Evolutionary conservation across 2,113 vertebrate genomes (phyloP).

Genomic region (Pelecanoides urinatrix): DNA sequence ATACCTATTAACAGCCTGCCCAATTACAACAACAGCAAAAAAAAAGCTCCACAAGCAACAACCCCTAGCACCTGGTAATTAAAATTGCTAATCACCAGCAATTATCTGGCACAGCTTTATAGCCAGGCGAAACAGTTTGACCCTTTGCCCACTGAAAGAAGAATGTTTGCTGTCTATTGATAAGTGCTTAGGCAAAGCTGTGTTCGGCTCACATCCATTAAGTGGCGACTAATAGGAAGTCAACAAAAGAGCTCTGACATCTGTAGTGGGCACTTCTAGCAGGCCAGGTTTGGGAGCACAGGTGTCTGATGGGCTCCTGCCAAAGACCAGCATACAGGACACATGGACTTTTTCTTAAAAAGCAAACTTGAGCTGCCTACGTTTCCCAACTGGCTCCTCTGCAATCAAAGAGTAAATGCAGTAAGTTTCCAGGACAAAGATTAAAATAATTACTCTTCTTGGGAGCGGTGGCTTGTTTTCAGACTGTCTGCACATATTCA

Average conservation of each 20-base stretch:
- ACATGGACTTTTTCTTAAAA: not conserved
- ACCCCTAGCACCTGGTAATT: constrained; percentile 88
- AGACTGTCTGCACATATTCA: not conserved
- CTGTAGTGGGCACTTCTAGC: constrained; percentile 65
- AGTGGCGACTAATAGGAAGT: constrained; percentile 75
- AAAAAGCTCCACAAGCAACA: constrained; percentile 45
- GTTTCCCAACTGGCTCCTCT: not conserved
- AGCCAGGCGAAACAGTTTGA: constrained; percentile 76
- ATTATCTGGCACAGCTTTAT: constrained; percentile 81
- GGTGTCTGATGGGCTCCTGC: constrained; percentile 70
- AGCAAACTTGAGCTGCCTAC: not conserved
- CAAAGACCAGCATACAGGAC: not conserved
- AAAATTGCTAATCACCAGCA: constrained; percentile 90
- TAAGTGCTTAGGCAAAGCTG: constrained; percentile 75
- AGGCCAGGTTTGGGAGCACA: constrained; percentile 75
- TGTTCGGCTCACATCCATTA: constrained; percentile 71
- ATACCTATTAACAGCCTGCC: constrained; percentile 70
- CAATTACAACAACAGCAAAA: constrained; percentile 61
- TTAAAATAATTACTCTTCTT: constrained; percentile 21
- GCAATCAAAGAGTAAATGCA: not conserved
- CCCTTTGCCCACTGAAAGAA: constrained; percentile 76
- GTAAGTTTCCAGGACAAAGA: not conserved
- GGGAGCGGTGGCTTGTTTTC: not conserved
- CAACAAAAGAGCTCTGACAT: constrained; percentile 80
- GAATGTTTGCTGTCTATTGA: constrained; percentile 81